Evolutionary conservation across 2,113 vertebrate species (phyloP).

Genomic region (Odontophorus gujanensis): DNA sequence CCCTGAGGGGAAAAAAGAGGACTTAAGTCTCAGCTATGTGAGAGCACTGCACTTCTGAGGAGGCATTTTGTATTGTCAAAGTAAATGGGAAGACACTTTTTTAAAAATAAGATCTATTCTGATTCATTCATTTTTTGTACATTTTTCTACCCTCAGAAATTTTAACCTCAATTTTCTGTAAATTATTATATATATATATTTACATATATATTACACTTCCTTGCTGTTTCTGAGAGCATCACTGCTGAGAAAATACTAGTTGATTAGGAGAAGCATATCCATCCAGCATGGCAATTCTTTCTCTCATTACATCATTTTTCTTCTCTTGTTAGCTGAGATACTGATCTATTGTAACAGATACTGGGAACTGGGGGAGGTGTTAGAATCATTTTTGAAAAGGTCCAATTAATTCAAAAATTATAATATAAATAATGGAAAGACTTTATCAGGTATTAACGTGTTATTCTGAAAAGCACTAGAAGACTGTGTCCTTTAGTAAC

Average conservation of each 20-base stretch:
- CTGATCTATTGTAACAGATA: not conserved
- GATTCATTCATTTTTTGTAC: not conserved
- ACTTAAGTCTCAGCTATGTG: not conserved
- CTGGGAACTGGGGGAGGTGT: not conserved
- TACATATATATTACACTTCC: not conserved
- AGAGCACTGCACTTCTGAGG: not conserved
- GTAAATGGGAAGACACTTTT: not conserved
- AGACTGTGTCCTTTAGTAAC: not conserved
- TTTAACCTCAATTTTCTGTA: not conserved
- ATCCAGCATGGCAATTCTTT: not conserved
- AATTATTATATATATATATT: not conserved
- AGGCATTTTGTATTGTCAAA: not conserved
- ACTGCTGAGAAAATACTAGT: not conserved
- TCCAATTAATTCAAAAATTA: not conserved
- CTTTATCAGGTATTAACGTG: not conserved
- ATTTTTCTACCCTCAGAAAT: not conserved
- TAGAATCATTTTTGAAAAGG: not conserved
- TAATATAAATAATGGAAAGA: not conserved
- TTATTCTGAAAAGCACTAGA: not conserved
- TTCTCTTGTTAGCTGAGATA: not conserved
- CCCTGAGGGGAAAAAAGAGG: not conserved
- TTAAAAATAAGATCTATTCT: not conserved
- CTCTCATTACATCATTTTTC: not conserved
- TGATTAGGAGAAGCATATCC: not conserved
- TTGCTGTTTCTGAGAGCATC: not conserved